Evolutionary conservation across 2,888 invertebrate genomes (phyloP).

Genomic region (Tipula helvola): DNA sequence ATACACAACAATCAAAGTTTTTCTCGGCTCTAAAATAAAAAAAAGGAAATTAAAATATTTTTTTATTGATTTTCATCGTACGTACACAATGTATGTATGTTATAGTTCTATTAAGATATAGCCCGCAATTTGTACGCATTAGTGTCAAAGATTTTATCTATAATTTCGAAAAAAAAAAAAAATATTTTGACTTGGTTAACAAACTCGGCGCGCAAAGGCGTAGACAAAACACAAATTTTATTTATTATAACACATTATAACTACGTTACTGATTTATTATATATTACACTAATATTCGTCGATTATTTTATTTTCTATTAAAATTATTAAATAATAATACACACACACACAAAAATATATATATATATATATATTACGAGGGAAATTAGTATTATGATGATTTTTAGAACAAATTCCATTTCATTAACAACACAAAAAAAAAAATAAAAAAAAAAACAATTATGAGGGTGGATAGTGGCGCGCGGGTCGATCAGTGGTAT

Average conservation of each 20-base stretch:
- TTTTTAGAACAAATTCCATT: conserved; percentile 5
- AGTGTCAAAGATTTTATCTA: conserved; percentile 22
- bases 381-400: conserved; percentile 6
- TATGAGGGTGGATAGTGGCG: background rate
- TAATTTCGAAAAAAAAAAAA: conserved; percentile 18
- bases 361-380: background rate
- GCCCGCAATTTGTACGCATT: conserved; percentile 26
- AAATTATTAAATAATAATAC: background rate
- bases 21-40: background rate
- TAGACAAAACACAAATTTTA: background rate
- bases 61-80: background rate
- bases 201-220: background rate
- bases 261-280: background rate
- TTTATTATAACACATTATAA: background rate
- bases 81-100: background rate
- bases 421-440: background rate
- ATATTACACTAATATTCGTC: background rate
- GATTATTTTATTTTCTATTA: background rate
- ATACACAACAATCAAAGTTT: background rate
- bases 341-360: background rate
- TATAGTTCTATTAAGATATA: conserved; percentile 14
- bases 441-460: background rate
- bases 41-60: background rate
- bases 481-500: background rate
- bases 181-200: background rate